Base-by-base conservation (phyloP, 2,113 vertebrate genomes). In the Perca fluviatilis region DNA sequence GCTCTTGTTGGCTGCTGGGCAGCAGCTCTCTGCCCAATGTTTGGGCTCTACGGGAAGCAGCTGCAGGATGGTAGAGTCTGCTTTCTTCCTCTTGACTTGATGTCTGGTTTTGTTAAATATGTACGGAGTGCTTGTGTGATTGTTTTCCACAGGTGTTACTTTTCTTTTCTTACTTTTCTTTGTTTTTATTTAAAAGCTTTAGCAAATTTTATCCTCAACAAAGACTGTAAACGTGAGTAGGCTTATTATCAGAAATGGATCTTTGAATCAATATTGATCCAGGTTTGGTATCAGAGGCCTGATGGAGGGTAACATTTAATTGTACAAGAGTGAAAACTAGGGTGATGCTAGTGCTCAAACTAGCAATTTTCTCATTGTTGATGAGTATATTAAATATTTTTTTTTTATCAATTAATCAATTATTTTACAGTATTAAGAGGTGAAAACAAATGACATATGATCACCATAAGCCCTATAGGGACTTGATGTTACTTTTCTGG, bases 41-140 rank as follows among this genome's bases (percentile, higher is more conserved):
- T 82, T 12, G 12, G 25, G 5, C 30, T 50, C 13, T 2, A 40
- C 25, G n/a, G 72, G 79, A 88, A 83, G 61, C 81, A 86, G 78
- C 81, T 88, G 82, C 43, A 57, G 53, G 51, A 8, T 7, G 5
- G 33, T 60, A 33, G 40, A 51, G 50, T 40, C 16, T 1, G 30
- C 80, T 83, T 40, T 1, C 40, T 62, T 85, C 70, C 82, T 77
- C 69, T 73, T 83, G 0, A 56, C 36, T 40, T 27, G 49, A 56
- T 4, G 4, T 0, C 4, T 5, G 12, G 40, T 72, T 47, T 56
- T 54, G 18, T 25, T 62, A 49, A n/a, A 85, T 0, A 77, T 47
- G 15, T 6, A 4, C 43, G 0, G 0, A 23, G 5, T 4, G 5
- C 23, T 63, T 15, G 0, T 10, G 33, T 27, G 16, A 40, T n/a